Base-by-base conservation (phyloP, 2,113 vertebrate genomes). In the Scolopax mira region DNA sequence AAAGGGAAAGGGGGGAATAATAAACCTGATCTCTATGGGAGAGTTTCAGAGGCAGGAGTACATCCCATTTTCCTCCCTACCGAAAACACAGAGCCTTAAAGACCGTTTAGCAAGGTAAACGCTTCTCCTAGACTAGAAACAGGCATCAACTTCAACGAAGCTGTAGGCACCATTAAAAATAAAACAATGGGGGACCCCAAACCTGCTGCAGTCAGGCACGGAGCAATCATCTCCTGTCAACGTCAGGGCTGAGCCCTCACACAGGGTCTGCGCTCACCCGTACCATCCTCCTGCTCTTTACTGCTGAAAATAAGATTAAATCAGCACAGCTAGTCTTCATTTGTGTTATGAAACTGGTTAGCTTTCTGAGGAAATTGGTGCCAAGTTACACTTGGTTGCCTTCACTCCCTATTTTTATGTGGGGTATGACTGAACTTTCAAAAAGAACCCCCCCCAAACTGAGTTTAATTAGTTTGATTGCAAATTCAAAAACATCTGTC, bases 11-110 rank as follows among this genome's bases (percentile, higher is more conserved):
- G 15, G 21, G 39, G 14, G 30, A 74, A 78, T 16, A 92, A 73
- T 13, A 61, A 82, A 84, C 79, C 86, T 90, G 79, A 93, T 93
- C 90, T 84, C 80, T 94, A 79, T 93, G 88, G 60, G 89, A 95
- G 72, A 92, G 52, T 90, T 88, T 83, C 69, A 88, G 66, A 52
- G 42, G 64, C 71, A 82, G 52, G 35, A 85, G 71, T 65, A 30
- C 37, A 19, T 70, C 15, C 51, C 60, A 1, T 48, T 83, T 74
- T 65, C 22, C 30, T 61, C 48, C 60, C 65, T 78, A 48, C 30
- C 41, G 51, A 64, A 71, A 4, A 13, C 35, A 35, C 27, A 74
- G 69, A 35, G 18, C 42, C 18, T 85, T 41, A n/a, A 0, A 64
- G 35, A 42, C 10, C 37, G n/a, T 64, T 70, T 3, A 49, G 28